Conservation (phyloP, 2,888 invertebrate genomes). For the Acanthococcus lagerstroemiae region DNA sequence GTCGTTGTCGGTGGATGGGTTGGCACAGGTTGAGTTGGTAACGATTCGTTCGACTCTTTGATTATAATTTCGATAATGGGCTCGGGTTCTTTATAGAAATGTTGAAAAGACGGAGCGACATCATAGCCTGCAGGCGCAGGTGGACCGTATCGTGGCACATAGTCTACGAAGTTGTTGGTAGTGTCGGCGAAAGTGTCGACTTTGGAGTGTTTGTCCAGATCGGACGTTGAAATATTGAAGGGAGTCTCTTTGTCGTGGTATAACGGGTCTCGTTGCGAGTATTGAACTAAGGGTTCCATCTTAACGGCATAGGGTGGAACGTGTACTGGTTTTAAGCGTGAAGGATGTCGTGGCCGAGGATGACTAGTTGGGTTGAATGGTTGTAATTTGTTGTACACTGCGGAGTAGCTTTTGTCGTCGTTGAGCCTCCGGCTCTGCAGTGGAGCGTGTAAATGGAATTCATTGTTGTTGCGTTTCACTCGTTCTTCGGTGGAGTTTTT, state of each 20-base stretch:
- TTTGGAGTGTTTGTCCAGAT: constrained; percentile 12
- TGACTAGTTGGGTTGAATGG: constrained; percentile 18
- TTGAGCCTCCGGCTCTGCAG: not conserved
- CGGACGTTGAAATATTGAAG: constrained; percentile 19
- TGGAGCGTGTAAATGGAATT: not conserved
- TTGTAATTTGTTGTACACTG: constrained; percentile 16
- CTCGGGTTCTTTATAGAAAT: constrained; percentile 67
- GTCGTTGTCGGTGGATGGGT: constrained; percentile 44
- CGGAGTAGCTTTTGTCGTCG: constrained; percentile 13
- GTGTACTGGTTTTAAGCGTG: constrained; percentile 15
- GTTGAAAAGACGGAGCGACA: constrained; percentile 41
- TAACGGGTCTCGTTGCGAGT: constrained; percentile 67
- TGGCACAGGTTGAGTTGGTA: constrained; percentile 53
- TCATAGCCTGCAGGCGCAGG: constrained; percentile 42
- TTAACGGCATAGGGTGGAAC: constrained; percentile 65
- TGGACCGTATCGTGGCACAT: constrained; percentile 43
- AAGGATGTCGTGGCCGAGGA: not conserved
- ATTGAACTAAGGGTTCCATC: constrained; percentile 70
- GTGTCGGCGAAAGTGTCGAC: constrained; percentile 19
- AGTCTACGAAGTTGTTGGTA: constrained; percentile 16
- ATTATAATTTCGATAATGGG: constrained; percentile 88
- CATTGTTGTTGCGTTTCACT: constrained; percentile 18
- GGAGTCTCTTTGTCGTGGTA: constrained; percentile 51
- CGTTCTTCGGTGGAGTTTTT: constrained; percentile 21
- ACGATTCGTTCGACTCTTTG: constrained; percentile 73